Evolutionary conservation across 1,140 invertebrate species (phyloP).

Genomic region (Solenopsis fugax): DNA sequence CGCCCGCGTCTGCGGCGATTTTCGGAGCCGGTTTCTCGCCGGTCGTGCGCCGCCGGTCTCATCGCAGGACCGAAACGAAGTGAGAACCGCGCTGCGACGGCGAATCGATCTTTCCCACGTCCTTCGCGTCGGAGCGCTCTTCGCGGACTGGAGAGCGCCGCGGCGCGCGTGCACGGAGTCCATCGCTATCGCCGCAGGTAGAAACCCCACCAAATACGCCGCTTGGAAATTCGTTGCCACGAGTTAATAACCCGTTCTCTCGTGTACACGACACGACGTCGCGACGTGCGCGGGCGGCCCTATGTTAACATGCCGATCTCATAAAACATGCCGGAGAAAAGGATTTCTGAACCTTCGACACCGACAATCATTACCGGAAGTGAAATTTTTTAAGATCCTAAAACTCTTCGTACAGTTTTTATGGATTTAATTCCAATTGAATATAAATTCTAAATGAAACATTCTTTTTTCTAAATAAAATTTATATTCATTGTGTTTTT

Average conservation of each 20-base stretch:
- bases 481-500: not conserved
- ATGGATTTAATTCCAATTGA: not conserved
- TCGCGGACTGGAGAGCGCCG: constrained; percentile 83
- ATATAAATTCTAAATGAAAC: not conserved
- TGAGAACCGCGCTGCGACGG: constrained; percentile 55
- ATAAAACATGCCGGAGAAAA: not conserved
- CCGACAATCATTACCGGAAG: not conserved
- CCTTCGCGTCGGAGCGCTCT: constrained; percentile 82
- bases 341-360: not conserved
- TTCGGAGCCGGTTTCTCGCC: constrained; percentile 35
- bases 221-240: constrained; percentile 72
- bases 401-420: not conserved
- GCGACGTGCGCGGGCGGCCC: constrained; percentile 34
- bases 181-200: constrained; percentile 84
- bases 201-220: constrained; percentile 80
- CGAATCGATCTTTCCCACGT: constrained; percentile 78
- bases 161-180: constrained; percentile 77
- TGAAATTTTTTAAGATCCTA: not conserved
- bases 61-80: constrained; percentile 41
- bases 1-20: not conserved
- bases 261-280: constrained; percentile 26
- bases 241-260: constrained; percentile 72
- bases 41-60: not conserved
- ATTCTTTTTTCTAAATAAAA: not conserved
- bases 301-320: constrained; percentile 16